Evolutionary conservation across 1,140 invertebrate genomes (phyloP).

Genomic region (Psilanteris sp.): DNA sequence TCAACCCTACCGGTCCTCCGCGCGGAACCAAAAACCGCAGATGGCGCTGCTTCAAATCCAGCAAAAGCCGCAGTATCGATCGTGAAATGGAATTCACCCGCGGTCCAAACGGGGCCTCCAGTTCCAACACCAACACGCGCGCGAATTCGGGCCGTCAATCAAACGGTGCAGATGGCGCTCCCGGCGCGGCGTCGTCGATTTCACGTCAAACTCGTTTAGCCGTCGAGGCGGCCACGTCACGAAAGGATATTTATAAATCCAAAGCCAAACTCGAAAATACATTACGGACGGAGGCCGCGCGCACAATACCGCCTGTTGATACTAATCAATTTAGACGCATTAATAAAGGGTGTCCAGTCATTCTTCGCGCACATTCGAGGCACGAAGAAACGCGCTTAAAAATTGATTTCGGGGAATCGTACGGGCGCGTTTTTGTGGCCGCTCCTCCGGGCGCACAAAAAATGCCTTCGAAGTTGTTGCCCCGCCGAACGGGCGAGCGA

Average conservation of each 20-base stretch:
- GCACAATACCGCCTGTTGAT: slow-evolving; percentile 47
- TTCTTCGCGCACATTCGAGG: slow-evolving; percentile 29
- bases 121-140: too few relatives aligned
- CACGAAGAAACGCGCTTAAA: slow-evolving; percentile 26
- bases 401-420: slow-evolving; percentile 47
- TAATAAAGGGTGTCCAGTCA: slow-evolving; percentile 52
- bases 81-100: too few relatives aligned
- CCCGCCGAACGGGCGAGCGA: slow-evolving; percentile 18
- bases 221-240: background rate
- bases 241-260: slow-evolving; percentile 29
- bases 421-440: slow-evolving; percentile 28
- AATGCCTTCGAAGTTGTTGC: slow-evolving; percentile 23
- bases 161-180: too few relatives aligned
- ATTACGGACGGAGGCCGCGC: background rate
- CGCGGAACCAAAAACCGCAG: too few relatives aligned
- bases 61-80: too few relatives aligned
- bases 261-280: slow-evolving; percentile 17
- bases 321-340: slow-evolving; percentile 44
- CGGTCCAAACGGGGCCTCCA: too few relatives aligned
- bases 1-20: too few relatives aligned
- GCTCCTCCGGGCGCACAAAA: slow-evolving; percentile 4
- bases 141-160: too few relatives aligned
- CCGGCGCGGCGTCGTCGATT: background rate
- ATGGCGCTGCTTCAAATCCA: too few relatives aligned
- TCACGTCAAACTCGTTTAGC: background rate